phyloP scores from a whole-genome alignment of 2,797 vertebrate genomes.

The Valencia hispanica region DNA sequence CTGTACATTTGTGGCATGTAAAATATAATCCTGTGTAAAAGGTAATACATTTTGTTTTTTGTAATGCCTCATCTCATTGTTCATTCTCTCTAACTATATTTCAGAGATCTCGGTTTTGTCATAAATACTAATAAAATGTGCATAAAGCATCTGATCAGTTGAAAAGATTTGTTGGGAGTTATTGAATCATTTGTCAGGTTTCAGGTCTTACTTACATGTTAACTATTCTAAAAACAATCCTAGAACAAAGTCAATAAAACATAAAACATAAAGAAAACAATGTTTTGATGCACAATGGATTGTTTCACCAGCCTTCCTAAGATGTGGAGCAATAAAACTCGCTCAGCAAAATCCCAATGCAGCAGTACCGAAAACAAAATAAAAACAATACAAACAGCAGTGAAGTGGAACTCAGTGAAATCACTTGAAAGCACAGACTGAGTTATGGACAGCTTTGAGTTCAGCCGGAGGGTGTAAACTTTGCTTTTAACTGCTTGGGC shows the following conservation, averaged over 20 bases:
- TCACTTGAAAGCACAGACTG: conserved; percentile 63
- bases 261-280: conserved; percentile 12
- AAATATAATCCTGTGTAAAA: background rate
- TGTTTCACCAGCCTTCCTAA: conserved; percentile 19
- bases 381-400: conserved; percentile 51
- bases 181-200: background rate
- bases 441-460: conserved; percentile 61
- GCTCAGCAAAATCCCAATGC: conserved; percentile 37
- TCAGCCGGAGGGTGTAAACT: conserved; percentile 60
- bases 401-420: conserved; percentile 68
- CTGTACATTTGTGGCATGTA: background rate
- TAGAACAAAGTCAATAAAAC: conserved; percentile 6
- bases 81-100: too few species aligned
- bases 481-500: conserved; percentile 63
- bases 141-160: background rate
- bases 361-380: conserved; percentile 46
- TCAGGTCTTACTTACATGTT: background rate
- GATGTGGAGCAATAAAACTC: conserved; percentile 35
- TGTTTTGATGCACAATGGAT: conserved; percentile 5
- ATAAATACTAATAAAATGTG: background rate
- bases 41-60: background rate
- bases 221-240: background rate
- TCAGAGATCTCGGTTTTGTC: background rate
- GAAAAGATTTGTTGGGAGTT: background rate
- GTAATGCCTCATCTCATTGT: background rate